Conservation (phyloP, 2,797 vertebrate genomes). For the Epinephelus coioides region DNA sequence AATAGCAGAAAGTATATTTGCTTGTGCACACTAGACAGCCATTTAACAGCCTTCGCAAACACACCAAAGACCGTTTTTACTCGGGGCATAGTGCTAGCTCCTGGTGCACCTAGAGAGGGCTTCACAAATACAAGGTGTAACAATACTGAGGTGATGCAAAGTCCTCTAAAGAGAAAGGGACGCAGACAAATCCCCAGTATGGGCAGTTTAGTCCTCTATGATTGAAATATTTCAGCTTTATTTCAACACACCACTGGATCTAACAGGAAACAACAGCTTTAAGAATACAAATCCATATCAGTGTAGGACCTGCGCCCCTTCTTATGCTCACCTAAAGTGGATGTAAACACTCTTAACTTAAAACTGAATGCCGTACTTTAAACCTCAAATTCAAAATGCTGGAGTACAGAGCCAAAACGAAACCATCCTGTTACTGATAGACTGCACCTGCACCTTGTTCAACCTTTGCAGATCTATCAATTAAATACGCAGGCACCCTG, state of each 20-base stretch:
- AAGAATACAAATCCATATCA: neutral
- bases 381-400: neutral
- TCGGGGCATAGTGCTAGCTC: neutral
- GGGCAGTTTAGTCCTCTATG: neutral
- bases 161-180: neutral
- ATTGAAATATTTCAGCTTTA: neutral
- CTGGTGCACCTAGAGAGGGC: neutral
- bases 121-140: neutral
- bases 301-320: neutral
- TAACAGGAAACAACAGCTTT: neutral
- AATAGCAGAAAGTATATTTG: slow-evolving; percentile 41
- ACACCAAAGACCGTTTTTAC: slow-evolving; percentile 19
- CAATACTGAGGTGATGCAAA: neutral
- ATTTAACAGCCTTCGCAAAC: slow-evolving; percentile 53
- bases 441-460: neutral
- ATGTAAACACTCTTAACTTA: neutral
- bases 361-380: neutral
- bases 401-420: neutral
- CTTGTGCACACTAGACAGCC: slow-evolving; percentile 11
- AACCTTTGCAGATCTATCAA: neutral
- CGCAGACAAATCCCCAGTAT: neutral
- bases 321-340: neutral
- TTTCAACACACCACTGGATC: neutral
- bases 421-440: neutral
- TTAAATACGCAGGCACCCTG: neutral